These are phyloP conservation scores for Clinocottus analis DNA, from an alignment of 2,113 vertebrate genomes.

Conservation along the genomic window DNA sequence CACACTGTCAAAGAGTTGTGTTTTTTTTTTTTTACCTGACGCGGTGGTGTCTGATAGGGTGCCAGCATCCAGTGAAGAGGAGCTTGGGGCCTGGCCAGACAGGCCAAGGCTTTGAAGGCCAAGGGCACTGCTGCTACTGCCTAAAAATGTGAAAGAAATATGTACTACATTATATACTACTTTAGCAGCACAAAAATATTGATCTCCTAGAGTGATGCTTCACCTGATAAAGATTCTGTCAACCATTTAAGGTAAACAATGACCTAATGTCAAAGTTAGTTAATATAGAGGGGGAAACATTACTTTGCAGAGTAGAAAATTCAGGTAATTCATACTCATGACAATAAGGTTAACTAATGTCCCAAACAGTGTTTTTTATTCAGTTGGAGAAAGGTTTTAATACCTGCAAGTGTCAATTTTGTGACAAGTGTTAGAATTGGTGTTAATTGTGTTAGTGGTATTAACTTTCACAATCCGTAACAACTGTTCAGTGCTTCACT, in stretches of 20 bases:
- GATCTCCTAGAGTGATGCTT: background rate
- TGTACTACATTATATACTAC: background rate
- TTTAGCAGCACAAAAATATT: background rate
- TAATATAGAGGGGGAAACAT: background rate
- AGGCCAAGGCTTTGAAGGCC: conserved; percentile 95
- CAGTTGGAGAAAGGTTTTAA: background rate
- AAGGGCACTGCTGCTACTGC: conserved; percentile 98
- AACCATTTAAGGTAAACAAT: background rate
- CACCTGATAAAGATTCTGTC: background rate
- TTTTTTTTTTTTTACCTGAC: conserved; percentile 90
- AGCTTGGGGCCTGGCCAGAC: conserved; percentile 97
- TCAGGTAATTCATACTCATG: background rate
- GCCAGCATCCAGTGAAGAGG: conserved; percentile 96
- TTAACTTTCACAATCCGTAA: background rate
- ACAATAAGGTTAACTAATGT: background rate
- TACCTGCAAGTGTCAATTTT: conserved; percentile 18
- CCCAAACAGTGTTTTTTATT: background rate
- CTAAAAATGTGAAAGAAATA: conserved; percentile 77
- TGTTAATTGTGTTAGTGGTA: background rate
- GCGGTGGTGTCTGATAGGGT: conserved; percentile 98
- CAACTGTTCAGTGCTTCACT: background rate
- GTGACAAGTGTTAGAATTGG: background rate
- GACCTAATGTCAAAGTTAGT: background rate
- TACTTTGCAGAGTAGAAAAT: background rate
- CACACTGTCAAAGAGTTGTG: background rate